These are phyloP conservation scores for Chaenocephalus aceratus DNA, from an alignment of 2,113 vertebrate genomes.

Conservation along the genomic window DNA sequence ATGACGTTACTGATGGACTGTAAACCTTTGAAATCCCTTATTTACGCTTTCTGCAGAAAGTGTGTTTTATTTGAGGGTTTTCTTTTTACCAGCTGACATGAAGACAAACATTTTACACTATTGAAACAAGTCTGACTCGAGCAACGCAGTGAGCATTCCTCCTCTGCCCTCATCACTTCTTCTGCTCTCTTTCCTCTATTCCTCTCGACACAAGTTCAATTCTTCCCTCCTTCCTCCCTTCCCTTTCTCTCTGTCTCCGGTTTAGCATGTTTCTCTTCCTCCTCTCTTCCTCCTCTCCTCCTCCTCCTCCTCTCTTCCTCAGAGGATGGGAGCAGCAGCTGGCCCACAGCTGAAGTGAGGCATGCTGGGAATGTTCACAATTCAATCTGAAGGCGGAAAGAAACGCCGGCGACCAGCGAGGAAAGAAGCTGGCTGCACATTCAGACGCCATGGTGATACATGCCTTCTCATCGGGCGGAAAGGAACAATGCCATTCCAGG, in stretches of 20 bases:
- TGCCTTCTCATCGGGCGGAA: neutral
- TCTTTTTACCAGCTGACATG: too few species aligned
- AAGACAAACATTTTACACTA: too few species aligned
- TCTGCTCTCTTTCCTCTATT: too few species aligned
- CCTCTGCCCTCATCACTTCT: too few species aligned
- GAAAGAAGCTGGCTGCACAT: neutral
- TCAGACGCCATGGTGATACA: neutral
- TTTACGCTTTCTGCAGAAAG: too few species aligned
- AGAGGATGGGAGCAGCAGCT: conserved; percentile 26
- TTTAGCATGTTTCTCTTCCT: neutral
- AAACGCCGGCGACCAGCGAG: neutral
- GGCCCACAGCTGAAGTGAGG: conserved; percentile 58
- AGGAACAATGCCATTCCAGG: neutral
- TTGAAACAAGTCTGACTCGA: too few species aligned
- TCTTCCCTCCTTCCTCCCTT: too few species aligned
- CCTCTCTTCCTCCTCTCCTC: neutral
- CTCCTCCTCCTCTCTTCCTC: neutral
- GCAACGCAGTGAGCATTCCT: too few species aligned
- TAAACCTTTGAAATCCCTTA: too few species aligned
- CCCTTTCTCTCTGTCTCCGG: neutral
- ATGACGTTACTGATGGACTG: too few species aligned
- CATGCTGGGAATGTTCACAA: conserved; percentile 58
- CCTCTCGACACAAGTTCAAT: too few species aligned
- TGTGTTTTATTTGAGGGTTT: too few species aligned
- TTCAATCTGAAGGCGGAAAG: conserved; percentile 6